A percentile compares a stretch with the other conserved stretches of the same genome.
Conservation (phyloP, 2,113 vertebrate genomes). For the Triplophysa tibetana region DNA sequence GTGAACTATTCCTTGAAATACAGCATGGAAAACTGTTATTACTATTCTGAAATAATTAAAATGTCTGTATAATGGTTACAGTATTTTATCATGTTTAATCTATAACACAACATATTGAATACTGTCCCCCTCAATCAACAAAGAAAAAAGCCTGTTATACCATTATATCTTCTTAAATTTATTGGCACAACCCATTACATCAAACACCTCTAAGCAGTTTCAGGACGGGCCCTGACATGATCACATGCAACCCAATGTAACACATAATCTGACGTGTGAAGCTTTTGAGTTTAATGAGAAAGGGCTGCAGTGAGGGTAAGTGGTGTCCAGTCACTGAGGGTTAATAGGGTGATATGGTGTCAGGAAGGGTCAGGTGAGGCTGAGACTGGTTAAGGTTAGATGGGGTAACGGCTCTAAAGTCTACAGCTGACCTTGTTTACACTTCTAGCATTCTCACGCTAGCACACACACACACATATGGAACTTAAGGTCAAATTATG, state of each 20-base stretch:
- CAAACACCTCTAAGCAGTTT: background rate
- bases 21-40: too few species aligned
- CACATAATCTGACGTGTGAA: background rate
- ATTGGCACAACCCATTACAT: background rate
- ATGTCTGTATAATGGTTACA: too few species aligned
- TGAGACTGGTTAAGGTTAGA: slow-evolving; percentile 10
- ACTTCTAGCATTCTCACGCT: background rate
- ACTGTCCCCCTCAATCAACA: too few species aligned
- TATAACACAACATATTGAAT: too few species aligned
- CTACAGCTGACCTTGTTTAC: slow-evolving; percentile 24
- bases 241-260: background rate
- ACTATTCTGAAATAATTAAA: too few species aligned
- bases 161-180: background rate
- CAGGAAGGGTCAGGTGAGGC: background rate
- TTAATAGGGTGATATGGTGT: slow-evolving; percentile 16
- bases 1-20: too few species aligned
- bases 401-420: slow-evolving; percentile 14
- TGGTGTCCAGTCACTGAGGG: slow-evolving; percentile 27
- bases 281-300: background rate
- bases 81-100: too few species aligned
- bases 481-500: too few species aligned
- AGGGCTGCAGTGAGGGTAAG: background rate
- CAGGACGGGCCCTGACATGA: background rate
- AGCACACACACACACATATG: background rate
- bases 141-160: too few species aligned